Conservation (phyloP, 2,113 vertebrate genomes). For the Peromyscus polionotus region DNA sequence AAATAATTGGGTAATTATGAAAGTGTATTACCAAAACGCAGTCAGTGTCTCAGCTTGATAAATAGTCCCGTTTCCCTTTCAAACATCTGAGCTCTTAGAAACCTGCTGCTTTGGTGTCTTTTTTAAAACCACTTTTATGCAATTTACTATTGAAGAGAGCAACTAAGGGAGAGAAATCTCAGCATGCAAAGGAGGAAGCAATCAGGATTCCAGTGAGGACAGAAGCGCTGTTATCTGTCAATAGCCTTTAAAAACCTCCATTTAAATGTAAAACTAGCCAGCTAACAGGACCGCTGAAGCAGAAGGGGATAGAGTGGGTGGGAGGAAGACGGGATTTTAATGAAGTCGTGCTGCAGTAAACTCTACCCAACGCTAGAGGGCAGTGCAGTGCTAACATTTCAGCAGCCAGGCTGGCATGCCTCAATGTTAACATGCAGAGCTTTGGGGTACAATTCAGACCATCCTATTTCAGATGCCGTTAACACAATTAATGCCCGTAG, state of each 20-base stretch:
- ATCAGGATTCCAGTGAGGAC: conserved; percentile 22
- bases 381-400: conserved; percentile 78
- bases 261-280: conserved; percentile 72
- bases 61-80: conserved; percentile 25
- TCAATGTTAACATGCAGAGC: background rate
- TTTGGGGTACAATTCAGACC: background rate
- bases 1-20: conserved; percentile 35
- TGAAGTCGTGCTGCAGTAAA: background rate
- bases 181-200: background rate
- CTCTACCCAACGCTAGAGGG: conserved; percentile 83
- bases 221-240: conserved; percentile 67
- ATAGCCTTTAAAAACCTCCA: conserved; percentile 62
- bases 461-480: background rate
- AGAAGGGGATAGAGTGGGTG: background rate
- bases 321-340: background rate
- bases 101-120: conserved; percentile 8
- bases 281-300: background rate
- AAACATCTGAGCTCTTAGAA: conserved; percentile 36
- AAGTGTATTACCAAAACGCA: conserved; percentile 6
- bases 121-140: conserved; percentile 35
- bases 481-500: background rate
- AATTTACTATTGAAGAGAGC: conserved; percentile 51
- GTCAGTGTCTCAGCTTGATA: conserved; percentile 9
- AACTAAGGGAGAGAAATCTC: conserved; percentile 48
- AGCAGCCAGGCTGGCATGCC: accelerated